These are phyloP conservation scores for Bucorvus abyssinicus DNA, from an alignment of 2,797 vertebrate species.

Conservation along the genomic window DNA sequence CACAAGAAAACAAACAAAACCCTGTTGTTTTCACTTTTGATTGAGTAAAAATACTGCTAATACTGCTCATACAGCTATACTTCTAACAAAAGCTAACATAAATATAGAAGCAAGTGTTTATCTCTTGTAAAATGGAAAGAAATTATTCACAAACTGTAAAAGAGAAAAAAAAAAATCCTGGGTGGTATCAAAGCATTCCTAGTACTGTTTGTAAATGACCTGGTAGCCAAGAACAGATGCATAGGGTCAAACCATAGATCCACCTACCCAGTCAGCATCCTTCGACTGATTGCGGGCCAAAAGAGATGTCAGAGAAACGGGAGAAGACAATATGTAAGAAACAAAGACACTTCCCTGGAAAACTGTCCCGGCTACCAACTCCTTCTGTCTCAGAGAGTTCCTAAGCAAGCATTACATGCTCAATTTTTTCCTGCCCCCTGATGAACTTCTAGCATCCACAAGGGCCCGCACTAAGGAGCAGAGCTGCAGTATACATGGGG, in stretches of 20 bases:
- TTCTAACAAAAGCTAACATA: background rate
- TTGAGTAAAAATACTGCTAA: background rate
- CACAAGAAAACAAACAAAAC: background rate
- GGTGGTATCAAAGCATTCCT: background rate
- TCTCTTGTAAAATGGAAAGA: background rate
- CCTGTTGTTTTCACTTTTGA: background rate
- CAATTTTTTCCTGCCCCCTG: background rate
- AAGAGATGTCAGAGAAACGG: background rate
- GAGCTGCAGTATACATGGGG: accelerated
- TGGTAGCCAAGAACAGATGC: background rate
- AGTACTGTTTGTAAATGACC: background rate
- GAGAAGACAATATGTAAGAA: background rate
- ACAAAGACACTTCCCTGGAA: background rate
- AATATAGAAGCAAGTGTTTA: background rate
- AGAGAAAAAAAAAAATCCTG: background rate
- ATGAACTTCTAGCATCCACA: accelerated
- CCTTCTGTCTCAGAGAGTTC: background rate
- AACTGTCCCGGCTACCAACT: background rate
- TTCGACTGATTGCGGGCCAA: background rate
- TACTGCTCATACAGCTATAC: no score
- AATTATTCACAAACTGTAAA: background rate
- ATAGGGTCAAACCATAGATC: background rate
- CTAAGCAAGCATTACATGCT: background rate
- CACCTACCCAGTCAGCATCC: background rate
- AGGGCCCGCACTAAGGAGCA: accelerated